Base-by-base conservation (phyloP, 2,113 vertebrate species). In the Microtus pennsylvanicus region DNA sequence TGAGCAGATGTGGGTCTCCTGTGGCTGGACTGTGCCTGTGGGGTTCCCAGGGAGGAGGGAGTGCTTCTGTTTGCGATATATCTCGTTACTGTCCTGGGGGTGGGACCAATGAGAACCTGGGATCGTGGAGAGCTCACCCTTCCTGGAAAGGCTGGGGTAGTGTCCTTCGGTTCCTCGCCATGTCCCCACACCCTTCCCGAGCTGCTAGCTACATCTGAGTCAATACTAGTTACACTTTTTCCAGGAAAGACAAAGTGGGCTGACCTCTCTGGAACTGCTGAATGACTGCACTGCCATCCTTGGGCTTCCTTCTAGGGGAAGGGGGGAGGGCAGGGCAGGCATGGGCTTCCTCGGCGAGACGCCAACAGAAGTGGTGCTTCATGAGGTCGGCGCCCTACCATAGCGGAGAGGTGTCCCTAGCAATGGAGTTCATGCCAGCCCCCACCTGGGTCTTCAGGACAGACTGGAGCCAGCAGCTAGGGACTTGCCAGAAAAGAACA, bases 61-160 rank as follows among this genome's bases (percentile, higher is more conserved):
- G 3, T 11, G 11, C 92, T 94, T 91, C 47, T 2, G 89, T 97
- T 96, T 90, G 92, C 69, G 96, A 95, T 95, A 95, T 95, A 26
- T 50, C 52, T 28, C 7, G 30, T 81, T 69, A 26, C 16, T 55
- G 87, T 93, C 94, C 45, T 16, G 0, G 75, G 75, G 85, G 78
- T 76, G n/a, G 93, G 96, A 94, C 96, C 63, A 93, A 30, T 19
- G 72, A 45, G 45, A 65, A 35, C 11, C 75, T n/a, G 65, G 38
- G 11, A 8, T 61, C 6, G 0, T 13, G 22, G 47, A 21, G 4
- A 38, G 69, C 45, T 67, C 9, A 0, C 67, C 89, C 76, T 94
- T 87, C 77, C 70, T 52, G 70, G 70, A 89, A 77, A 70, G 47
- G 14, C 67, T 47, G 0, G 63, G 24, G 63, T 45, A 30, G 45